Percentiles rank a stretch among this genome's conserved stretches.
Evolutionary conservation across 2,113 vertebrate genomes (phyloP).

Genomic region (Sisor rabdophorus): DNA sequence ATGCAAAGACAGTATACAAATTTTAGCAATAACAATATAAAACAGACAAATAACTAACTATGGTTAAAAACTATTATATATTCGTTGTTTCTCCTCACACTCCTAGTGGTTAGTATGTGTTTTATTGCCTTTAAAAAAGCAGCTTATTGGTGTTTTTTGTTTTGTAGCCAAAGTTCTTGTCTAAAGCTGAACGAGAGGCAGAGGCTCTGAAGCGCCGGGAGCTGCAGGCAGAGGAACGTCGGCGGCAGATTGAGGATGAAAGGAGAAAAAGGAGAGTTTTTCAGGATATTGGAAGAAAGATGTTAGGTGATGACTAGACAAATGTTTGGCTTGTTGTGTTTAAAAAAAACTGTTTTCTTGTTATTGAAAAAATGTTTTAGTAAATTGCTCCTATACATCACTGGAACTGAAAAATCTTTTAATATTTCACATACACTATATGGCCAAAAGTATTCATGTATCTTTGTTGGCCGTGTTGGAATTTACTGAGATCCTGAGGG

Average conservation of each 20-base stretch:
- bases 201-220: conserved; percentile 88
- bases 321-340: background rate
- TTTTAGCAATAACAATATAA: no score
- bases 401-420: background rate
- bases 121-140: background rate
- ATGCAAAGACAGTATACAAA: no score
- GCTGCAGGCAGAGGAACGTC: conserved; percentile 83
- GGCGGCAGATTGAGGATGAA: conserved; percentile 83
- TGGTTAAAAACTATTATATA: no score
- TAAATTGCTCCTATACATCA: background rate
- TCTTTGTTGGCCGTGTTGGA: no score
- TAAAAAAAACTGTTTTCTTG: background rate
- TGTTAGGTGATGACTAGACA: conserved; percentile 77
- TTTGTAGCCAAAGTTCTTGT: conserved; percentile 89
- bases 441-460: no score
- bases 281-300: conserved; percentile 93
- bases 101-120: background rate
- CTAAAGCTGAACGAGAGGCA: conserved; percentile 86
- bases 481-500: no score
- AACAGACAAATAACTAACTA: no score
- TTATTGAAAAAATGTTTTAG: background rate
- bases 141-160: background rate
- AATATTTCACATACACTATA: no score
- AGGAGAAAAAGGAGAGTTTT: conserved; percentile 91
- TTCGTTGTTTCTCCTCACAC: no score